Conservation (phyloP, 2,797 vertebrate genomes). For the Gymnodraco acuticeps region DNA sequence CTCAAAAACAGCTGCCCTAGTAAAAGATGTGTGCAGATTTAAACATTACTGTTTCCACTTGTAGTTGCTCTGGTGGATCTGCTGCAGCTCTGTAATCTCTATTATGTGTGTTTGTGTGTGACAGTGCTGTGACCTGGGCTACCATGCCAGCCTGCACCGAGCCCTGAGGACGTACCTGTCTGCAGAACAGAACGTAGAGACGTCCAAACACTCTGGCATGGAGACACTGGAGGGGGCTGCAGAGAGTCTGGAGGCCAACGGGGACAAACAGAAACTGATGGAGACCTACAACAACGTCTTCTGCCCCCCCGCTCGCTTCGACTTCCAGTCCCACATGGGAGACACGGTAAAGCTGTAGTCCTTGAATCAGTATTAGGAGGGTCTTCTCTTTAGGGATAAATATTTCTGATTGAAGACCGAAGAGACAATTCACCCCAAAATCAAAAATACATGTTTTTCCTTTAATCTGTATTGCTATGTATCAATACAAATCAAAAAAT, state of each 20-base stretch:
- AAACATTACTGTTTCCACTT: too few relatives aligned
- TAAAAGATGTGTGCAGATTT: too few relatives aligned
- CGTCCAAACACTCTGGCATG: slow-evolving; percentile 94
- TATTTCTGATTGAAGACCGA: not conserved
- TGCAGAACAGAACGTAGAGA: slow-evolving; percentile 95
- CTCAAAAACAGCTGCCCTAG: too few relatives aligned
- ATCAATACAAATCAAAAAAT: too few relatives aligned
- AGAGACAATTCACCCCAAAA: not conserved
- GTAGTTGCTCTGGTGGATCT: too few relatives aligned
- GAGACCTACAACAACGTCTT: slow-evolving; percentile 98
- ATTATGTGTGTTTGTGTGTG: not conserved
- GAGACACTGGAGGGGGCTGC: slow-evolving; percentile 94
- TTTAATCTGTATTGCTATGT: too few relatives aligned
- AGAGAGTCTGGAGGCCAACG: slow-evolving; percentile 94
- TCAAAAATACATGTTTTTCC: too few relatives aligned
- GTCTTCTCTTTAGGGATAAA: not conserved
- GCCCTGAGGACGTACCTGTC: slow-evolving; percentile 97
- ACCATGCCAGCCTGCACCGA: slow-evolving; percentile 95
- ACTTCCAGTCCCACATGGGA: slow-evolving; percentile 99
- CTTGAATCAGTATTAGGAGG: not conserved
- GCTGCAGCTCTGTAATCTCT: too few relatives aligned
- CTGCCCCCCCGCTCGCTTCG: slow-evolving; percentile 96
- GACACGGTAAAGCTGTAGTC: slow-evolving; percentile 87
- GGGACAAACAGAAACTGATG: slow-evolving; percentile 98
- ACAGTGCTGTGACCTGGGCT: slow-evolving; percentile 98